Conservation (phyloP, 2,797 vertebrate species). For the Enteromius mattozi region DNA sequence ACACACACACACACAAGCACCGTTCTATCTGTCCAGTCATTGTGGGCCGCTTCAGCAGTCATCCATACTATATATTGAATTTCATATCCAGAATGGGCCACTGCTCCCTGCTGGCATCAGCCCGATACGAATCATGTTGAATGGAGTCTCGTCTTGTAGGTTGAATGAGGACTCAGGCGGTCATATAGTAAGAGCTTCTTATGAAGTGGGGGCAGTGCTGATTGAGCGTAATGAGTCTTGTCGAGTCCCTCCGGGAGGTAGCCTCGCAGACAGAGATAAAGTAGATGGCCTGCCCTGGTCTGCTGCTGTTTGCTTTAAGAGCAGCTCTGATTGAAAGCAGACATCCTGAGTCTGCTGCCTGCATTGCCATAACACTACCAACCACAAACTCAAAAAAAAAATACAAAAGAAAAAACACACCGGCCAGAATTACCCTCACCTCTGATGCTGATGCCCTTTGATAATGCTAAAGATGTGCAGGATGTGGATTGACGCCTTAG, state of each 20-base stretch:
- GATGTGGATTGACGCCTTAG: not conserved
- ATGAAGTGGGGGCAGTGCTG: conserved; percentile 54
- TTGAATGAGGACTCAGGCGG: conserved; percentile 39
- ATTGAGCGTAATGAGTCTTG: conserved; percentile 55
- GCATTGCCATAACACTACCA: conserved; percentile 15
- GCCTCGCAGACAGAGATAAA: conserved; percentile 28
- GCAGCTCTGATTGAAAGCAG: conserved; percentile 50
- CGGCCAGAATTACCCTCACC: not conserved
- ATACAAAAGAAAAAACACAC: not conserved
- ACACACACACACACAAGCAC: conserved; percentile 30
- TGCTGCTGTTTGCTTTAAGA: conserved; percentile 46
- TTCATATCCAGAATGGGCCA: conserved; percentile 23
- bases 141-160: conserved; percentile 10
- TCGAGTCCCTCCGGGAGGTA: conserved; percentile 21
- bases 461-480: conserved; percentile 10
- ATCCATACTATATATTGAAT: conserved; percentile 42
- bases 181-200: conserved; percentile 40
- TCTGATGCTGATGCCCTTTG: not conserved
- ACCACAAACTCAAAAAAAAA: not conserved
- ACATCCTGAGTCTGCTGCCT: conserved; percentile 26
- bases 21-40: conserved; percentile 15
- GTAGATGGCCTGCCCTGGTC: conserved; percentile 64
- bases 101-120: conserved; percentile 3
- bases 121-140: conserved; percentile 17
- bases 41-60: conserved; percentile 17